These are phyloP conservation scores for Chionodraco myersi DNA, from an alignment of 2,113 vertebrate genomes.

Conservation along the genomic window DNA sequence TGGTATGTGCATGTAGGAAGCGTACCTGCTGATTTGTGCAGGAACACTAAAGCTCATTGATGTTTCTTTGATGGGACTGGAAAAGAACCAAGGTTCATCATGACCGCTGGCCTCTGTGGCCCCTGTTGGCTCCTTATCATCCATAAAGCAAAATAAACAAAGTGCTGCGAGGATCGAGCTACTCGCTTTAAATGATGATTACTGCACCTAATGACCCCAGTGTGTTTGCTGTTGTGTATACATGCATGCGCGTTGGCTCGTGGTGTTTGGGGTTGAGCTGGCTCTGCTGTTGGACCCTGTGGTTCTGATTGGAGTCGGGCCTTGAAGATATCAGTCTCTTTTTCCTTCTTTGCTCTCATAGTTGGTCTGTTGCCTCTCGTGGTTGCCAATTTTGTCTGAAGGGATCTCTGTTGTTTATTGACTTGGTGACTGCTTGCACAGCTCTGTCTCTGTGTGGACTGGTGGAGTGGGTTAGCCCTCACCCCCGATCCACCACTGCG, in stretches of 20 bases:
- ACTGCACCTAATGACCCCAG: conserved; percentile 59
- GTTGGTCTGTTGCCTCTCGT: conserved; percentile 30
- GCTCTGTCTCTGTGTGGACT: conserved; percentile 52
- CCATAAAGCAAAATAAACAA: conserved; percentile 54
- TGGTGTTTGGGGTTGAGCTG: conserved; percentile 43
- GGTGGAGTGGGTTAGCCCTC: conserved; percentile 14
- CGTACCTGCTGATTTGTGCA: conserved; percentile 26
- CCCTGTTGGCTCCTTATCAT: conserved; percentile 24
- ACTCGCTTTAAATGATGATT: conserved; percentile 46
- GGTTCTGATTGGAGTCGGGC: conserved; percentile 51
- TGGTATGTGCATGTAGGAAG: conserved; percentile 5
- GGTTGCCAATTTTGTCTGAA: conserved; percentile 49
- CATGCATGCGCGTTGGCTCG: conserved; percentile 10
- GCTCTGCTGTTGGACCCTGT: conserved; percentile 40
- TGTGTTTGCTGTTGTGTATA: conserved; percentile 2
- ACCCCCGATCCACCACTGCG: conserved; percentile 5
- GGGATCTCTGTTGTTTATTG: conserved; percentile 68
- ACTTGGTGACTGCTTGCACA: conserved; percentile 56
- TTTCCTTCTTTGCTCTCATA: conserved; percentile 20
- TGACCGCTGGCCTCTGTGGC: conserved; percentile 3
- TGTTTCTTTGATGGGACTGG: neutral
- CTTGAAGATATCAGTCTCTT: conserved; percentile 34
- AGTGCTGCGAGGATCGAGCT: conserved; percentile 7
- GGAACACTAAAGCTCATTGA: neutral
- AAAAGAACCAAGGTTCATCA: conserved; percentile 29